Conservation (phyloP, 35 echinoderm and acorn worm species). For the Holothuria glaberrima region DNA sequence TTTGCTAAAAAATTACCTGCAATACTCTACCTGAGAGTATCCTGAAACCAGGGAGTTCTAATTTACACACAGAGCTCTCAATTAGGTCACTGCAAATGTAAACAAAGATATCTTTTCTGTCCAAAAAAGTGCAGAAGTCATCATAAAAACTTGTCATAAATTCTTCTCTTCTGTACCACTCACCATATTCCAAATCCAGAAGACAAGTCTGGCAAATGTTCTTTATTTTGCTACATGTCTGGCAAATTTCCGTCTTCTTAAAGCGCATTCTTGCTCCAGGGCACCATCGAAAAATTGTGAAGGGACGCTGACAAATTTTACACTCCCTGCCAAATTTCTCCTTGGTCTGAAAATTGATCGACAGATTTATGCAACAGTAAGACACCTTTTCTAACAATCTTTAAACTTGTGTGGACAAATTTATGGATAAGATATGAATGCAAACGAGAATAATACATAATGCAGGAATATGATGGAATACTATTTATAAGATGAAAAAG, state of each 20-base stretch:
- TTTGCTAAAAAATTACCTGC: too few relatives aligned
- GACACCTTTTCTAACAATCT: not conserved
- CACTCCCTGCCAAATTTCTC: constrained; percentile 98
- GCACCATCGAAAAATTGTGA: constrained; percentile 99
- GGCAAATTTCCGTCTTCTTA: constrained; percentile 99
- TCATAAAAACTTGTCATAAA: too few relatives aligned
- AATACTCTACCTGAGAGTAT: too few relatives aligned
- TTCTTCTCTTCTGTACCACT: constrained; percentile 19
- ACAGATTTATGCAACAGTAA: not conserved
- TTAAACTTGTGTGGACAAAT: not conserved
- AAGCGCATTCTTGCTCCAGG: constrained; percentile 97
- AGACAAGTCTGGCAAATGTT: constrained; percentile 98
- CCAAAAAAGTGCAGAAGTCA: too few relatives aligned
- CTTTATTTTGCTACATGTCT: constrained; percentile 97
- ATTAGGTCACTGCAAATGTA: too few relatives aligned
- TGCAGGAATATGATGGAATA: too few relatives aligned
- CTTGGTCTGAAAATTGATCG: constrained; percentile 74
- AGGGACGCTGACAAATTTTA: constrained; percentile 95
- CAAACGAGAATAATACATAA: not conserved
- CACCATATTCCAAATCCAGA: constrained; percentile 98
- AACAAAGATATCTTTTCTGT: too few relatives aligned
- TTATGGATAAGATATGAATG: not conserved
- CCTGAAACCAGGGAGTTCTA: too few relatives aligned
- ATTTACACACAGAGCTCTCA: too few relatives aligned
- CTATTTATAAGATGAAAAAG: too few relatives aligned